These are phyloP conservation scores for Geococcyx californianus DNA, from an alignment of 2,113 vertebrate genomes.

Conservation along the genomic window DNA sequence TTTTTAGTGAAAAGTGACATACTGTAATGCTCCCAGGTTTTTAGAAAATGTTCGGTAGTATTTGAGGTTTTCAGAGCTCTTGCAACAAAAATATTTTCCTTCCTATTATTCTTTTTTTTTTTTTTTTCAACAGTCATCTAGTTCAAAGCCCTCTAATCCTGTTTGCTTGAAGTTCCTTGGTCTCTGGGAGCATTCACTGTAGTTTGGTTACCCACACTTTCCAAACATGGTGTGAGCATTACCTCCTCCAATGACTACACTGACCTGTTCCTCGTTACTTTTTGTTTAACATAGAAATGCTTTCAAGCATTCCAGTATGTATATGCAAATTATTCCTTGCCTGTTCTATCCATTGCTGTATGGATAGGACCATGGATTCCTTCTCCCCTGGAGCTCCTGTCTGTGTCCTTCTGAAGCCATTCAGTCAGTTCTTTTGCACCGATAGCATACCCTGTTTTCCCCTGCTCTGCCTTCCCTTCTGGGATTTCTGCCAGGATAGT, in stretches of 20 bases:
- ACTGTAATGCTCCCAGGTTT: background rate
- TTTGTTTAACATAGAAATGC: background rate
- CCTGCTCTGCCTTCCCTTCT: background rate
- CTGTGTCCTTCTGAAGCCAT: background rate
- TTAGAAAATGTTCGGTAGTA: background rate
- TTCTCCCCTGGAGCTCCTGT: background rate
- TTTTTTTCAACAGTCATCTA: background rate
- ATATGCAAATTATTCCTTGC: rapidly evolving
- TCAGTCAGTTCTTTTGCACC: background rate
- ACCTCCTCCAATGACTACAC: background rate
- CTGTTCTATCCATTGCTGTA: rapidly evolving
- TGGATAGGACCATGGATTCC: background rate
- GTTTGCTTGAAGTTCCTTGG: background rate
- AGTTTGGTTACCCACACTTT: background rate
- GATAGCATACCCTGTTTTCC: background rate
- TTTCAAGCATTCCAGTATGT: background rate
- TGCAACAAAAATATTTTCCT: background rate
- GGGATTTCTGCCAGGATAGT: background rate
- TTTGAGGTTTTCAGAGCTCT: background rate
- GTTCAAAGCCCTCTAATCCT: background rate
- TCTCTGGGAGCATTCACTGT: background rate
- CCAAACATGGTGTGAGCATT: background rate
- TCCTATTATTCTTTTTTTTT: background rate
- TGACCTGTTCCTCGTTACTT: background rate
- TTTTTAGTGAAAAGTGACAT: background rate